phyloP scores from a whole-genome alignment of 2,888 invertebrate genomes.

The Therioaphis trifolii region DNA sequence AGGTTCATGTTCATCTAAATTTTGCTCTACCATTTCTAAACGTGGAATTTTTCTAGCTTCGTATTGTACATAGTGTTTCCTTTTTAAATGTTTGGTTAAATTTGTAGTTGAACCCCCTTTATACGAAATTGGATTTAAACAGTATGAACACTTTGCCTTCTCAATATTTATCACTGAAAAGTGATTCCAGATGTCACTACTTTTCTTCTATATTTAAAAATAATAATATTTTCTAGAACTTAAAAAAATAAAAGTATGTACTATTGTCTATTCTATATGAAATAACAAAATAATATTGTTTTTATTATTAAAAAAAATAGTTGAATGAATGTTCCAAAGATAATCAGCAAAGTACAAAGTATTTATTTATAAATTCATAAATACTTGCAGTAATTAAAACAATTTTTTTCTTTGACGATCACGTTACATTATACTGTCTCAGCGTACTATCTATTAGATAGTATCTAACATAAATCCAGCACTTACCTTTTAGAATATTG shows the following conservation, averaged over 20 bases:
- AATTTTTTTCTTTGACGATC: neutral
- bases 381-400: neutral
- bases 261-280: neutral
- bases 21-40: conserved; percentile 36
- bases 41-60: conserved; percentile 36
- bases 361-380: conserved; percentile 14
- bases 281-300: neutral
- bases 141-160: conserved; percentile 37
- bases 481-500: neutral
- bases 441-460: no score
- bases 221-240: neutral
- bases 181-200: conserved; percentile 37
- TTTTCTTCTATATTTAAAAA: conserved; percentile 23
- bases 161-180: conserved; percentile 29
- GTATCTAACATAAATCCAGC: no score
- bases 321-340: conserved; percentile 1
- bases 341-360: conserved; percentile 8
- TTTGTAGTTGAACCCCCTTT: conserved; percentile 40
- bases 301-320: conserved; percentile 18
- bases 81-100: conserved; percentile 39
- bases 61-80: conserved; percentile 23
- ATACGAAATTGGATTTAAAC: conserved; percentile 29
- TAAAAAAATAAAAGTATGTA: no score
- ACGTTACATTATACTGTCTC: no score
- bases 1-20: conserved; percentile 28